phyloP scores from a whole-genome alignment of 2,888 invertebrate species.

The Drepana falcataria region DNA sequence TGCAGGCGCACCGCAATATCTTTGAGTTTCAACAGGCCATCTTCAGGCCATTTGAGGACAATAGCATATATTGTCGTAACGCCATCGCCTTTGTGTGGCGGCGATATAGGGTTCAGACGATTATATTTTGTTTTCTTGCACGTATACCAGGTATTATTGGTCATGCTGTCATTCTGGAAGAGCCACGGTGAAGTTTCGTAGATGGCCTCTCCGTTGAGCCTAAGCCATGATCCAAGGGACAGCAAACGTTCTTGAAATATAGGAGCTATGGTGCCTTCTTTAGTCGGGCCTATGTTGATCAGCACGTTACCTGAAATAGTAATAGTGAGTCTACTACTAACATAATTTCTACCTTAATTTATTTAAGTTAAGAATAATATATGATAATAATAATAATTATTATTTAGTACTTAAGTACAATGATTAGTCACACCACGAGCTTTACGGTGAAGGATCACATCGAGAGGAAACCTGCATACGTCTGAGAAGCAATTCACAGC shows the following conservation, averaged over 20 bases:
- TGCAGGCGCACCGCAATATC: conserved; percentile 40
- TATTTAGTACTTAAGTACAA: too few species aligned
- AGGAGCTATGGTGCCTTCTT: conserved; percentile 90
- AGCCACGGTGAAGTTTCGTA: conserved; percentile 88
- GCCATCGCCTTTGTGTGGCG: conserved; percentile 25
- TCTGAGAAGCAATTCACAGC: too few species aligned
- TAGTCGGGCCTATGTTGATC: conserved; percentile 93
- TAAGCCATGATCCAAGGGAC: conserved; percentile 89
- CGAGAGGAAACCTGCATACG: too few species aligned
- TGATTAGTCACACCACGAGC: too few species aligned
- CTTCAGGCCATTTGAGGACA: conserved; percentile 83
- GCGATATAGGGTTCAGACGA: conserved; percentile 29
- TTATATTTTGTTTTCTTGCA: conserved; percentile 40
- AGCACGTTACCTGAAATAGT: conserved; percentile 82
- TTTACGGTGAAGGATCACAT: too few species aligned
- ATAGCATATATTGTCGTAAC: conserved; percentile 81
- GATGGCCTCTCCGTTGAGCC: conserved; percentile 92
- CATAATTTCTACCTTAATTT: too few species aligned
- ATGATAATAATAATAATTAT: too few species aligned
- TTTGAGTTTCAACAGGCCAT: conserved; percentile 58
- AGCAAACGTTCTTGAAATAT: conserved; percentile 91
- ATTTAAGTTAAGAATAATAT: too few species aligned
- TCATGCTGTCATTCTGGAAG: conserved; percentile 87
- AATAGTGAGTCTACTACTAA: background rate
- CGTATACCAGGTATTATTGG: conserved; percentile 88